Percentiles rank a stretch among this genome's conserved stretches.
Evolutionary conservation across 2,797 vertebrate species (phyloP).

Genomic region (Aulostomus chinensis): DNA sequence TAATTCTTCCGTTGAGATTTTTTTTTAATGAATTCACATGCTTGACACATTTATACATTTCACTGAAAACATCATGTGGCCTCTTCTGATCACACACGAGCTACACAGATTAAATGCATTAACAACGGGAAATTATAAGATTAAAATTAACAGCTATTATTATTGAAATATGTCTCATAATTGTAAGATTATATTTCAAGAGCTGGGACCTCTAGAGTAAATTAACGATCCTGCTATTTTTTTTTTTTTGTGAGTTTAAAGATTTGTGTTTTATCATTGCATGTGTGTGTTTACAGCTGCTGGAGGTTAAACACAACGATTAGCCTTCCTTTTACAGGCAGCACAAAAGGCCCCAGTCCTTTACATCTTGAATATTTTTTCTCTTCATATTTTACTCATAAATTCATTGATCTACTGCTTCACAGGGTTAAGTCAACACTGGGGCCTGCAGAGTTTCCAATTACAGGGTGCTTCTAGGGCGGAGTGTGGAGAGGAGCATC

Average conservation of each 20-base stretch:
- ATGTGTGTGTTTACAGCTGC: constrained; percentile 40
- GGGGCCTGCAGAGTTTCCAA: background rate
- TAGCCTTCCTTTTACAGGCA: constrained; percentile 23
- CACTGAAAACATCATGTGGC: background rate
- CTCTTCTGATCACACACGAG: background rate
- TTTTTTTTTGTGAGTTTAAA: too few species aligned
- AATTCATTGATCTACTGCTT: background rate
- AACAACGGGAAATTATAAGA: too few species aligned
- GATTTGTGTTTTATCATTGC: background rate
- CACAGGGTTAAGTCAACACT: background rate
- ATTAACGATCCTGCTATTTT: too few species aligned
- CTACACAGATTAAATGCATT: too few species aligned
- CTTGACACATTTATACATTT: constrained; percentile 14
- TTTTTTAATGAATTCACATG: constrained; percentile 12
- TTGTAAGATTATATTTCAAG: too few species aligned
- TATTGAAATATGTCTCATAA: too few species aligned
- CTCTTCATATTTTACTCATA: background rate
- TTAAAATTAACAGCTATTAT: too few species aligned
- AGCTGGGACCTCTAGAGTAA: too few species aligned
- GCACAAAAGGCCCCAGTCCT: constrained; percentile 40
- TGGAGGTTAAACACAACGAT: constrained; percentile 33
- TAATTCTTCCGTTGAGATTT: constrained; percentile 24
- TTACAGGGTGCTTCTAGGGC: background rate
- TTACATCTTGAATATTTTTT: background rate
- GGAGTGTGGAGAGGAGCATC: constrained; percentile 1